phyloP scores from a whole-genome alignment of 2,113 vertebrate genomes.

The Gambusia affinis region DNA sequence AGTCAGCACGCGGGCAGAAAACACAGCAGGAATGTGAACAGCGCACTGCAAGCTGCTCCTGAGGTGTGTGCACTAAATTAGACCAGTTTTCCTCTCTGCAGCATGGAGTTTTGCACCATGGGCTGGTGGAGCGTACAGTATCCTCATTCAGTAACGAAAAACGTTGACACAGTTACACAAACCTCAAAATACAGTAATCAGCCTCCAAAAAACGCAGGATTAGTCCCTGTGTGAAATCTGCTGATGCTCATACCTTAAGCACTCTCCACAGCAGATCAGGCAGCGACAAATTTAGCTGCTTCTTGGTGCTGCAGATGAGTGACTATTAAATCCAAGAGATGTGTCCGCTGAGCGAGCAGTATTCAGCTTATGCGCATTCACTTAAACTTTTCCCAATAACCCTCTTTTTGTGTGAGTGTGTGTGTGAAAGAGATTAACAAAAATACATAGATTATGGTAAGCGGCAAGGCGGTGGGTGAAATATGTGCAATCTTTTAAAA shows the following conservation, averaged over 20 bases:
- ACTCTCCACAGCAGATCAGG: constrained; percentile 40
- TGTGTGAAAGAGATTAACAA: constrained; percentile 9
- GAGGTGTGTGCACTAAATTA: constrained; percentile 21
- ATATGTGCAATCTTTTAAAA: constrained; percentile 43
- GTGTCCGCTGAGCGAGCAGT: constrained; percentile 40
- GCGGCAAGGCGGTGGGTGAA: constrained; percentile 19
- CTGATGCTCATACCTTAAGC: constrained; percentile 40
- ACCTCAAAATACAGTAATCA: constrained; percentile 6
- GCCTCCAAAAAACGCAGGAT: constrained; percentile 31
- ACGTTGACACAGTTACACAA: constrained; percentile 6
- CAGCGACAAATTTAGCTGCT: constrained; percentile 56
- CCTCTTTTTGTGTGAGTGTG: constrained; percentile 17
- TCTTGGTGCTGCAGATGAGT: constrained; percentile 49
- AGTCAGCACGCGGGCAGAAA: constrained; percentile 60
- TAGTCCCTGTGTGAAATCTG: constrained; percentile 27
- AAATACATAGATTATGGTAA: constrained; percentile 35
- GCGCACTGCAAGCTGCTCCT: constrained; percentile 38
- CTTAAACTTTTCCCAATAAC: constrained; percentile 38
- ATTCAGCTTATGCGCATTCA: constrained; percentile 46
- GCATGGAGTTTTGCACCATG: constrained; percentile 3
- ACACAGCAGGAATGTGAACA: constrained; percentile 13
- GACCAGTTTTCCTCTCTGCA: constrained; percentile 21
- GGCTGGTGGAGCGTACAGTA: not conserved
- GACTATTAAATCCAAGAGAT: constrained; percentile 58
- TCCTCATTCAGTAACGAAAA: not conserved